Base-by-base conservation (phyloP, 2,113 vertebrate species). In the Tychaedon coryphoeus region DNA sequence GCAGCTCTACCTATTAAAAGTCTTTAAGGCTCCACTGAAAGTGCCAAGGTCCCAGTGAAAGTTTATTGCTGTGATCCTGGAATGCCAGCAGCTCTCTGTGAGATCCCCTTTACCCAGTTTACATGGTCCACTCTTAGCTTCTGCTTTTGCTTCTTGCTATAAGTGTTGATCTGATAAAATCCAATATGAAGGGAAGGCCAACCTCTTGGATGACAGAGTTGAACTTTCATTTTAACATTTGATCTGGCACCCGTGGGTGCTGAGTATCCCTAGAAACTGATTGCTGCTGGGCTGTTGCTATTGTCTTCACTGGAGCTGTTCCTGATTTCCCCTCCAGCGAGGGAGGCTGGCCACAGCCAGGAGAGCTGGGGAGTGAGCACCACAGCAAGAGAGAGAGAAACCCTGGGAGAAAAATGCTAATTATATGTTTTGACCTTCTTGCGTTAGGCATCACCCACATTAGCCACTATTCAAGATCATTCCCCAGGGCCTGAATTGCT, bases 361-460 rank as follows among this genome's bases (percentile, higher is more conserved):
- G 47, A 84, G 57, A 83, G 76, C 45, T 47, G 29, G 40, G 12
- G 45, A 58, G 66, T 0, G 16, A 69, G 77, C 77, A 26, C 60
- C 72, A 38, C 42, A 80, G 67, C 15, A 19, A 67, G 47, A 82
- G 64, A 75, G n/a, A 75, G n/a, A 91, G 45, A 84, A 88, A 50
- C 78, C 79, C 86, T 26, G 88, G 65, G 93, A 96, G 93, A 78
- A 93, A 94, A 91, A 80, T 81, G 75, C 75, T 94, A 94, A 94
- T 96, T 84, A 92, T 26, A 4, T 64, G 53, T 94, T 93, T 95
- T 96, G 82, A 93, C 95, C 93, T 94, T 84, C 48, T 94, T 95
- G 79, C 13, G 0, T 84, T 92, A 74, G 72, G 79, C 88, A 93
- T 96, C 93, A 80, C 83, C 82, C 81, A 71, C 93, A 78, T 94